Conservation (phyloP, 1,140 invertebrate species). For the Ceratina japonica region DNA sequence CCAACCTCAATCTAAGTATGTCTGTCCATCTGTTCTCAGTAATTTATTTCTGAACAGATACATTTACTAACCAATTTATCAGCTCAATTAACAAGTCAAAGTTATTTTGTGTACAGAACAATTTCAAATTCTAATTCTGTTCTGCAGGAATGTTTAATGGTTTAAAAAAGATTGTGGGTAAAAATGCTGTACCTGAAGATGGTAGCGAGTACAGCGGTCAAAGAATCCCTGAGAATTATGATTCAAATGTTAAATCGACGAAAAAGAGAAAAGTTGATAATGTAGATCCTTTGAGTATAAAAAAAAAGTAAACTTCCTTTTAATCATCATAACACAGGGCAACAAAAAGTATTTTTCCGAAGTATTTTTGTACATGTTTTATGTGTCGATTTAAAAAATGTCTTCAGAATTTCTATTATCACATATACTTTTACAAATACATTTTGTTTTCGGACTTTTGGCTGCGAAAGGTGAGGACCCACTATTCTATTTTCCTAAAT, state of each 20-base stretch:
- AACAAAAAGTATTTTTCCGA: too few relatives aligned
- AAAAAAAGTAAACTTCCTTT: constrained; percentile 81
- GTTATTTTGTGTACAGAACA: not conserved
- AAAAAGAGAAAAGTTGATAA: constrained; percentile 83
- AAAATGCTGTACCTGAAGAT: constrained; percentile 76
- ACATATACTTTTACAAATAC: too few relatives aligned
- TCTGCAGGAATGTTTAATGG: constrained; percentile 86
- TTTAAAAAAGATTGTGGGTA: constrained; percentile 87
- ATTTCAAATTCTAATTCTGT: constrained; percentile 32
- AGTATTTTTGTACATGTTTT: too few relatives aligned
- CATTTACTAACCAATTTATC: constrained; percentile 5
- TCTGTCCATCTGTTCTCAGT: constrained; percentile 53
- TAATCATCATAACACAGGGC: not conserved
- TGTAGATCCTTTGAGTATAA: constrained; percentile 73
- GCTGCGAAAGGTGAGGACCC: too few relatives aligned
- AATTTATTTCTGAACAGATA: not conserved
- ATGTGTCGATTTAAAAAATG: too few relatives aligned
- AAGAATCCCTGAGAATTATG: constrained; percentile 40
- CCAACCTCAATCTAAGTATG: constrained; percentile 72
- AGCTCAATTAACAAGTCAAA: not conserved
- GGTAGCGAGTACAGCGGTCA: constrained; percentile 69
- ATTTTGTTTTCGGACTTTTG: too few relatives aligned
- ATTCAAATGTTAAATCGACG: constrained; percentile 79
- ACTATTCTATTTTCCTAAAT: not conserved
- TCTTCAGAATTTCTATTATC: too few relatives aligned